Conservation (phyloP, 2,888 invertebrate species). For the Labia minor region DNA sequence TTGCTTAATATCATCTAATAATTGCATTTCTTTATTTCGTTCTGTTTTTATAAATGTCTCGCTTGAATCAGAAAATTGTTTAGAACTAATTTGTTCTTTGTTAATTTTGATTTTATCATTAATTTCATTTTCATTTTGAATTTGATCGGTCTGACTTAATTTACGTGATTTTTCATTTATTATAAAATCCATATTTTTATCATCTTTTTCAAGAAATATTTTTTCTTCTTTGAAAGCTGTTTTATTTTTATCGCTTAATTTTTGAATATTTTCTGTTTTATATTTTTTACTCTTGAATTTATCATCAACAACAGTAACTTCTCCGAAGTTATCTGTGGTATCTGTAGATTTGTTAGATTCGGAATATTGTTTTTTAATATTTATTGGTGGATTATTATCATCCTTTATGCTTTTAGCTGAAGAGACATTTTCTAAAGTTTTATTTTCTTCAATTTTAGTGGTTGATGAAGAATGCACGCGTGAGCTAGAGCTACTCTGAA, state of each 20-base stretch:
- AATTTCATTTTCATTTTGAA: background rate
- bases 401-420: background rate
- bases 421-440: constrained; percentile 14
- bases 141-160: background rate
- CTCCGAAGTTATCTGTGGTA: background rate
- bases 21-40: constrained; percentile 15
- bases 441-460: background rate
- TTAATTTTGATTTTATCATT: background rate
- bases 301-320: constrained; percentile 15
- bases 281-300: constrained; percentile 14
- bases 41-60: constrained; percentile 14
- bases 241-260: constrained; percentile 18
- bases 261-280: constrained; percentile 20
- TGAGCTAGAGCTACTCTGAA: background rate
- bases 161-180: constrained; percentile 24
- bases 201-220: constrained; percentile 21
- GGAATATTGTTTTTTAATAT: background rate
- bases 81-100: background rate
- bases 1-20: background rate
- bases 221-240: constrained; percentile 25
- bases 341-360: background rate
- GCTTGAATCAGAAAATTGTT: background rate
- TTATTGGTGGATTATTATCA: background rate
- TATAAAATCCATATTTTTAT: constrained; percentile 27
- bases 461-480: background rate